A percentile compares a stretch with the other conserved stretches of the same genome.
These are phyloP conservation scores for Toxotes lorentzi DNA, from an alignment of 2,797 vertebrate genomes.

Conservation along the genomic window DNA sequence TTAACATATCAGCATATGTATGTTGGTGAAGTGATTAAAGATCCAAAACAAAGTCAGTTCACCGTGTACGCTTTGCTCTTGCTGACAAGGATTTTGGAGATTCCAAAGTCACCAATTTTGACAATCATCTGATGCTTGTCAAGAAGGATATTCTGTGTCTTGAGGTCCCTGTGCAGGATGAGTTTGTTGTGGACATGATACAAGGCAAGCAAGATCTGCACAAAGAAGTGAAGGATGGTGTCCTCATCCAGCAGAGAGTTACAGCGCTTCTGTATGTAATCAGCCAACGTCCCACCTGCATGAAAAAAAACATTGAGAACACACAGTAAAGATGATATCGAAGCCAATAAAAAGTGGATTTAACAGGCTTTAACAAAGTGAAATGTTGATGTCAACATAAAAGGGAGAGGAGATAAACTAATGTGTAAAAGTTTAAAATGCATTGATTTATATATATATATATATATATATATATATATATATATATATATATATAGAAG, in stretches of 20 bases:
- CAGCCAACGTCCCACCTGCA: conserved; percentile 93
- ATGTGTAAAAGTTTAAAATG: too few species aligned
- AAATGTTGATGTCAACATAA: conserved; percentile 3
- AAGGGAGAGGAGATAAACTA: background rate
- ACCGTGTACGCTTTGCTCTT: conserved; percentile 99
- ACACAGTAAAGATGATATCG: background rate
- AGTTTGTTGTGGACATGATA: conserved; percentile 98
- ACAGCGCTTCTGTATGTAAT: conserved; percentile 98
- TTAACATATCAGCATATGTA: conserved; percentile 2
- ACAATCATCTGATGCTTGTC: conserved; percentile 98
- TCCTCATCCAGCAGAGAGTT: conserved; percentile 98
- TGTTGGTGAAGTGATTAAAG: background rate
- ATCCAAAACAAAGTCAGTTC: conserved; percentile 53
- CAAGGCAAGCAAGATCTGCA: conserved; percentile 96
- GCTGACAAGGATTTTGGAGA: conserved; percentile 99
- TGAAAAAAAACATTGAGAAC: conserved; percentile 8
- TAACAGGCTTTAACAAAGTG: conserved; percentile 2
- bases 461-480: too few species aligned
- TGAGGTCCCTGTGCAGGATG: conserved; percentile 97
- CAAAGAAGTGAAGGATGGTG: conserved; percentile 98
- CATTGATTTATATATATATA: too few species aligned
- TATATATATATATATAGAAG: too few species aligned
- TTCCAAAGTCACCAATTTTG: conserved; percentile 98
- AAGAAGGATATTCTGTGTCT: conserved; percentile 98
- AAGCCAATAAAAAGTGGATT: background rate